These are phyloP conservation scores for Dasyurus viverrinus DNA, from an alignment of 2,113 vertebrate species.

Conservation along the genomic window DNA sequence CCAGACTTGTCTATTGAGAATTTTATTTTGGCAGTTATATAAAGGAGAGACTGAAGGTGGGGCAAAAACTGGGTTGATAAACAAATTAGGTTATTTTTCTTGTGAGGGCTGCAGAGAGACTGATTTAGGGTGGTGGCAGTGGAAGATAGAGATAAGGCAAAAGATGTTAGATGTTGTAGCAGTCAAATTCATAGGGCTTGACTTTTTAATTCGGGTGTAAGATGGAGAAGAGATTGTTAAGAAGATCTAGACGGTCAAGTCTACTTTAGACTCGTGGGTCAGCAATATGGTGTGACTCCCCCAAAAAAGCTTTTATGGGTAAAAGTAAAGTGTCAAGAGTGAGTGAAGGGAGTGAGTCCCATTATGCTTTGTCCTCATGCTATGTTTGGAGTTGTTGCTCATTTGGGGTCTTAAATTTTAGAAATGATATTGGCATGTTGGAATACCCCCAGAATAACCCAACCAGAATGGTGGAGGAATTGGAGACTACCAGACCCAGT, in stretches of 20 bases:
- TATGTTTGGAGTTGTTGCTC: constrained; percentile 23
- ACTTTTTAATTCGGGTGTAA: not conserved
- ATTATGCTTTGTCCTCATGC: not conserved
- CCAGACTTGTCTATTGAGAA: not conserved
- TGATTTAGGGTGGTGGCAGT: not conserved
- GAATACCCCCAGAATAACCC: not conserved
- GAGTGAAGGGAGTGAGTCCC: too few species aligned
- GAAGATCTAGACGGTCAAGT: not conserved
- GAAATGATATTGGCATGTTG: not conserved
- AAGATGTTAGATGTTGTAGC: not conserved
- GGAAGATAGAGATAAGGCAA: not conserved
- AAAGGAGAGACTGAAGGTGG: not conserved
- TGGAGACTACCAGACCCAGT: not conserved
- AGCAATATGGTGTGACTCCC: too few species aligned
- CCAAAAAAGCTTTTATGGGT: too few species aligned
- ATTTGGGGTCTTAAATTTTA: constrained; percentile 9
- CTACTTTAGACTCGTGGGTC: not conserved
- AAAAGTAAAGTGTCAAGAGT: too few species aligned
- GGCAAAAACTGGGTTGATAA: not conserved
- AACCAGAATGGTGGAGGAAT: not conserved
- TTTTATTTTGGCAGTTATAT: not conserved
- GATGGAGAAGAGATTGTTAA: not conserved
- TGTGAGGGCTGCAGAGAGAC: not conserved
- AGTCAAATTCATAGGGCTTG: not conserved
- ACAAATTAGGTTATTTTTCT: not conserved